Conservation (phyloP, 1,140 invertebrate species). For the Neodiprion lecontei region DNA sequence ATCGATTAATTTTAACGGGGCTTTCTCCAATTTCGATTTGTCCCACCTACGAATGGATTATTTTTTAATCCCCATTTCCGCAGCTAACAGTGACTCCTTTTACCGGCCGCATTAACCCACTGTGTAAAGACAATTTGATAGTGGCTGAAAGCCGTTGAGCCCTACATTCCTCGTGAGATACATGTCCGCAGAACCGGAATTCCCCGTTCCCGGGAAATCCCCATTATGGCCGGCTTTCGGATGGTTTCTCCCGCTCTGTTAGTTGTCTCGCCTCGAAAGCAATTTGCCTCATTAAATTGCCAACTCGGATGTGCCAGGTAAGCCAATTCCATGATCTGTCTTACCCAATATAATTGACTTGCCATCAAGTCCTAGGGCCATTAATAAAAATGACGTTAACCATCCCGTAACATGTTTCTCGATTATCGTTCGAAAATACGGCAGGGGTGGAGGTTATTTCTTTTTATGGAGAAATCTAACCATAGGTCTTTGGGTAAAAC, state of each 20-base stretch:
- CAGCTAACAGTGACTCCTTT: not conserved
- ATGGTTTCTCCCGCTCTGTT: not conserved
- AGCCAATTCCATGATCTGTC: no score
- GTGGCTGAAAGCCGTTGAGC: not conserved
- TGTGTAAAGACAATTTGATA: not conserved
- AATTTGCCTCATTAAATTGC: not conserved
- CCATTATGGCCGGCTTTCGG: not conserved
- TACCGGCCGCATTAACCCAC: not conserved
- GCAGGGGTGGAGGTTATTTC: no score
- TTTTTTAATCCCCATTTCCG: not conserved
- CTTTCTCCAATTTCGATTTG: not conserved
- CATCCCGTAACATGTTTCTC: no score
- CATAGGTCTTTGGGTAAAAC: no score
- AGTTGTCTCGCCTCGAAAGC: not conserved
- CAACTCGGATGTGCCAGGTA: not conserved
- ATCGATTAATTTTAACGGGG: not conserved
- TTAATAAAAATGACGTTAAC: no score
- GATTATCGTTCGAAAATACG: no score
- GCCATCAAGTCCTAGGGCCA: not conserved
- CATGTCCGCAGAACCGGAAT: no score
- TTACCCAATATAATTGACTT: not conserved
- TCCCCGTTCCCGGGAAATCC: no score
- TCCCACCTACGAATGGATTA: not conserved
- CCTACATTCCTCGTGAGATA: not conserved
- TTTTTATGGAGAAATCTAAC: no score